Evolutionary conservation across 2,797 vertebrate genomes (phyloP).

Genomic region (Ictinia mississippiensis): DNA sequence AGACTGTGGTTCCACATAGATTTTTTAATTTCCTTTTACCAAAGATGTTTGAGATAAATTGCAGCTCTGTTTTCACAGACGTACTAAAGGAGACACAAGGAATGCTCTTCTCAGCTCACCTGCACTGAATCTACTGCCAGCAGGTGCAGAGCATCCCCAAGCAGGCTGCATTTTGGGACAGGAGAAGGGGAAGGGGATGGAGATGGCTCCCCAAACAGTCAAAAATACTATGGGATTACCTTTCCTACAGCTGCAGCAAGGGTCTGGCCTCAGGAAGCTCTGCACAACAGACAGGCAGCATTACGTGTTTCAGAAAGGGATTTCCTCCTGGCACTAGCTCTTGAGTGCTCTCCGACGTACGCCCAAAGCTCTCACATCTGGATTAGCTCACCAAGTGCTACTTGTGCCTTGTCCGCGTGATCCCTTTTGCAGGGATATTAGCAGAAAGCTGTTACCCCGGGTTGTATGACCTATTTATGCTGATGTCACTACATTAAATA

Average conservation of each 20-base stretch:
- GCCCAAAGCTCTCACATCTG: background rate
- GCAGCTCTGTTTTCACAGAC: background rate
- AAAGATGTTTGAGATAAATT: conserved; percentile 2
- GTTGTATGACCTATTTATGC: background rate
- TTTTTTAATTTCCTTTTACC: conserved; percentile 13
- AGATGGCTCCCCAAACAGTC: background rate
- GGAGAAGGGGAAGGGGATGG: background rate
- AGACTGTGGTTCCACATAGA: background rate
- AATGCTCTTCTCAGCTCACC: background rate
- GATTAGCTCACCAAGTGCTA: background rate
- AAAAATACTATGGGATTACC: background rate
- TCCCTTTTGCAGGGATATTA: background rate
- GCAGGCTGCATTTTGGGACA: background rate
- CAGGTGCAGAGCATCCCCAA: background rate
- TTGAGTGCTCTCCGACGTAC: accelerated
- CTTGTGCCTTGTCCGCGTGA: accelerated
- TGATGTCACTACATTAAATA: background rate
- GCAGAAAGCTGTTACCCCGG: background rate
- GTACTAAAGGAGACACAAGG: background rate
- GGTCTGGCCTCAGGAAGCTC: background rate
- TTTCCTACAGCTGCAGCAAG: background rate
- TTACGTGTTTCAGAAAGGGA: background rate
- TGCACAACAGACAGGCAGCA: background rate
- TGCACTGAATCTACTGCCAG: background rate
- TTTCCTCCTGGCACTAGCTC: background rate